Evolutionary conservation across 2,797 vertebrate genomes (phyloP).

Genomic region (Sternotherus odoratus): DNA sequence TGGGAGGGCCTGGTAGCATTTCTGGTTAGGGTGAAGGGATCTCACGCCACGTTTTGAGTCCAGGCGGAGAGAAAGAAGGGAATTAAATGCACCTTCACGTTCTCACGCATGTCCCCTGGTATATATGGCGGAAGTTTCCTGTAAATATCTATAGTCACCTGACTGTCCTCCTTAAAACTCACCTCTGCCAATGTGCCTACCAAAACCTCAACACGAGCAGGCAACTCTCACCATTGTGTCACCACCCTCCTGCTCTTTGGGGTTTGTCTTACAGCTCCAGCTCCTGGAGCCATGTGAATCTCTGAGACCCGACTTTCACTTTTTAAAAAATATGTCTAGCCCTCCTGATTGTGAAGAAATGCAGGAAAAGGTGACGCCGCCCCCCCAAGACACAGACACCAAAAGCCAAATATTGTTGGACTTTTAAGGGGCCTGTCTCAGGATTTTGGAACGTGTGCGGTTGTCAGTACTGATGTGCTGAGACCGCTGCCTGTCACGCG

Average conservation of each 20-base stretch:
- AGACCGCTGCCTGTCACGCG: not conserved
- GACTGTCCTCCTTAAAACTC: not conserved
- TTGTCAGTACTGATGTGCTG: not conserved
- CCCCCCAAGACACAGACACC: no score
- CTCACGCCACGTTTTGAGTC: not conserved
- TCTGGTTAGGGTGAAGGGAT: no score
- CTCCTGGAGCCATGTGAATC: not conserved
- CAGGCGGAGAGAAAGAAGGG: not conserved
- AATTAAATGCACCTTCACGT: not conserved
- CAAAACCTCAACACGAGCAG: not conserved
- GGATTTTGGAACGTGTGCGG: not conserved
- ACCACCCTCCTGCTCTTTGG: not conserved
- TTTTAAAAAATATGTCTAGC: not conserved
- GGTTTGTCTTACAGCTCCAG: not conserved
- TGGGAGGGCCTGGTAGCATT: not conserved
- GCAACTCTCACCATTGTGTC: not conserved
- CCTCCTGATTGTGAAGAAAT: not conserved
- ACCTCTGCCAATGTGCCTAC: not conserved
- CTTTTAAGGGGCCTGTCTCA: not conserved
- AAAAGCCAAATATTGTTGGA: no score
- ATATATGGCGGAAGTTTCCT: accelerated
- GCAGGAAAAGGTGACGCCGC: not conserved
- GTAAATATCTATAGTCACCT: not conserved
- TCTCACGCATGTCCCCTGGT: not conserved
- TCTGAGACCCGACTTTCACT: not conserved